These are phyloP conservation scores for Pachliopta kotzebuea DNA, from an alignment of 2,888 invertebrate species.

Conservation along the genomic window DNA sequence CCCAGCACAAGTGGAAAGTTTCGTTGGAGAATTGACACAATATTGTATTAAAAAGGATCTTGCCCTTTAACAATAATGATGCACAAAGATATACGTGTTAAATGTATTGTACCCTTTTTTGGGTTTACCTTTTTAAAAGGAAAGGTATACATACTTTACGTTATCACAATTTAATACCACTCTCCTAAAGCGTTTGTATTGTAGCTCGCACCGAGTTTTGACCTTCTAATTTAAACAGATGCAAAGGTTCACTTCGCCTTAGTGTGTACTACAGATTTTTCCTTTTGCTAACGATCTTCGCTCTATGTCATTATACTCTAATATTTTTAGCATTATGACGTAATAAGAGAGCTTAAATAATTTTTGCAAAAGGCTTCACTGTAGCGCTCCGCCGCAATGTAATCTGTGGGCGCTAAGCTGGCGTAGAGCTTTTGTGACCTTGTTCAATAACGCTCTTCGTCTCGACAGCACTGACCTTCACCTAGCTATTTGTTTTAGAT, in stretches of 20 bases:
- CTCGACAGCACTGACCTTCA: constrained; percentile 22
- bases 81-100: no score
- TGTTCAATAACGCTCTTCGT: constrained; percentile 14
- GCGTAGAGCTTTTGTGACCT: constrained; percentile 22
- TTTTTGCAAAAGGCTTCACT: constrained; percentile 7
- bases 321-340: constrained; percentile 4
- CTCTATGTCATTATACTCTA: constrained; percentile 5
- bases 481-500: constrained; percentile 7
- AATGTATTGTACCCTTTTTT: no score
- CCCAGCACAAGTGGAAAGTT: no score
- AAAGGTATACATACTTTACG: no score
- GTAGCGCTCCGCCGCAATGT: constrained; percentile 19
- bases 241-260: background rate
- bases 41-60: no score
- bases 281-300: constrained; percentile 11
- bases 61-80: no score
- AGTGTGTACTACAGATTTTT: constrained; percentile 5
- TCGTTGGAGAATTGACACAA: no score
- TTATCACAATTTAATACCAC: no score
- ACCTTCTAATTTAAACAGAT: constrained; percentile 5
- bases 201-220: background rate
- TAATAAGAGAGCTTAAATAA: constrained; percentile 1
- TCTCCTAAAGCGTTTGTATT: background rate
- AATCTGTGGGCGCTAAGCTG: constrained; percentile 5
- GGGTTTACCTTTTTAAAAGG: no score